Percentiles rank a stretch among this genome's conserved stretches.
phyloP scores from a whole-genome alignment of 2,797 vertebrate species.

The Myripristis murdjan region DNA sequence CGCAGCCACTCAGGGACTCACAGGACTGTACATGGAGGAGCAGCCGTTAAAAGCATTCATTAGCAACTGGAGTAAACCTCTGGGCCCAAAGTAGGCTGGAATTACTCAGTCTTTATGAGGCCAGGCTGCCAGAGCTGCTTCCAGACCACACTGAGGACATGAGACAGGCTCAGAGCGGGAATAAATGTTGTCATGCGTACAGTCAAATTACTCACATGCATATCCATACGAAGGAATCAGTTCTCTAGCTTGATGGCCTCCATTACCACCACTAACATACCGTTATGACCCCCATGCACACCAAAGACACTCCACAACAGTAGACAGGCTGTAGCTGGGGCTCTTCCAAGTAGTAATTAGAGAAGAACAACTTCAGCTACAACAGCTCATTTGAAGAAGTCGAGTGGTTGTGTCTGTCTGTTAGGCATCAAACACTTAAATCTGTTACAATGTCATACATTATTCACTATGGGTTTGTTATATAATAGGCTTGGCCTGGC shows the following conservation, averaged over 20 bases:
- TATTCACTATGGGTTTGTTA: constrained; percentile 9
- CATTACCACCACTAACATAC: background rate
- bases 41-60: constrained; percentile 56
- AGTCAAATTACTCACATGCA: constrained; percentile 12
- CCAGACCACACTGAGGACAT: constrained; percentile 37
- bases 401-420: constrained; percentile 3
- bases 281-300: background rate
- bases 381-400: background rate
- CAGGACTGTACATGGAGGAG: constrained; percentile 10
- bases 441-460: constrained; percentile 4
- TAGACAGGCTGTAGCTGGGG: background rate
- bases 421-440: background rate
- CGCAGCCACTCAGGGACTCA: background rate
- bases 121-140: constrained; percentile 21
- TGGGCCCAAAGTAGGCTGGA: constrained; percentile 39
- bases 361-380: no score
- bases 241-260: no score
- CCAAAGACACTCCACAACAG: background rate
- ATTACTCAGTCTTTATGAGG: constrained; percentile 52
- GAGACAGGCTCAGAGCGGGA: constrained; percentile 7
- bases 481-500: constrained; percentile 35
- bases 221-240: constrained; percentile 25
- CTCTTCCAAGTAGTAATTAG: background rate
- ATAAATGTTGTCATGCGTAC: constrained; percentile 7
- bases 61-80: constrained; percentile 59